Base-by-base conservation (phyloP, 2,888 invertebrate species). In the Apodemia mormo region DNA sequence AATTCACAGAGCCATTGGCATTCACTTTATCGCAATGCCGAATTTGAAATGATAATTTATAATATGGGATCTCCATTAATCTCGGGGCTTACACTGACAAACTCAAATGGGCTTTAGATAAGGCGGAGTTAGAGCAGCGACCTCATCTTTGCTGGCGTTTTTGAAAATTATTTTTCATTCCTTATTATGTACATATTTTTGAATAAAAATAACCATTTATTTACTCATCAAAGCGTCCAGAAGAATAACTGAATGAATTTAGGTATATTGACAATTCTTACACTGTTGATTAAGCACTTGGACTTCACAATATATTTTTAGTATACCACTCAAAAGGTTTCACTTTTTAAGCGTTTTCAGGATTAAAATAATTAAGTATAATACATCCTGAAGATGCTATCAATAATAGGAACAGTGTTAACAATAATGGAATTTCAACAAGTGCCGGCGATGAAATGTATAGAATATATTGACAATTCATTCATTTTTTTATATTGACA, bases 21-120 rank as follows among this genome's bases (percentile, higher is more conserved):
- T 58, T 58, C 14, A 64, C 61, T 64, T 64, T 33, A 64, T 64
- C 61, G 61, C 37, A 33, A 64, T 58, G 58, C 72, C 68, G 76
- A 77, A 76, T 78, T 77, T 76, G 74, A 78, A 77, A 76, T 77
- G 75, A 76, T 78, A 78, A 78, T 78, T 75, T 75, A 73, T 75
- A 75, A 75, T 72, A 72, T 73, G 76, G 68, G 45, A 66, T 43
- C 66, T 66, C 65, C 65, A 66, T 66, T 64, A 64, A 64, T 64
- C 61, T 64, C 61, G 33, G 61, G 61, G 61, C 61, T 64, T 64
- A 64, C 33, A 37, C 61, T n/a, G 61, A 64, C 61, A 64, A 64
- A 64, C 61, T 64, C 61, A 64, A 64, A 64, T 64, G 61, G 61
- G 61, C 37, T 64, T 64, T 64, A 64, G 61, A 64, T 61, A 61